These are phyloP conservation scores for Xylocopa sonorina DNA, from an alignment of 1,140 invertebrate species.

Conservation along the genomic window DNA sequence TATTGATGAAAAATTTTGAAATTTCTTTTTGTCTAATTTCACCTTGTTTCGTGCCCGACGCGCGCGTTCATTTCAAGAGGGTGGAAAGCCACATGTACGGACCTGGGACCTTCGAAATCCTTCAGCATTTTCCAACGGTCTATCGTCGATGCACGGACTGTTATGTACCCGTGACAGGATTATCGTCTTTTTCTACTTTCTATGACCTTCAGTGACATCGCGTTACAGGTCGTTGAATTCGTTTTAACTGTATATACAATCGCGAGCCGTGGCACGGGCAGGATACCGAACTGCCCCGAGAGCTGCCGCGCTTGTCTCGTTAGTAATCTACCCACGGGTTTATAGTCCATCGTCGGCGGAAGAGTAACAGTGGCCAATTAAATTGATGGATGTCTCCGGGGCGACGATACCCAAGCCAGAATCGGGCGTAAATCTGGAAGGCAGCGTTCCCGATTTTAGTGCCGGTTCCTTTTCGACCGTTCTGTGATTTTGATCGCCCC, in stretches of 20 bases:
- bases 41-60: too few species aligned
- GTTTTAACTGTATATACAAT: slow-evolving; percentile 81
- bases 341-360: slow-evolving; percentile 82
- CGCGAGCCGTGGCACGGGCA: slow-evolving; percentile 54
- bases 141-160: too few species aligned
- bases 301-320: slow-evolving; percentile 76
- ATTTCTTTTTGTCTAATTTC: too few species aligned
- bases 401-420: slow-evolving; percentile 73
- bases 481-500: slow-evolving; percentile 13
- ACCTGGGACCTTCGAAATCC: too few species aligned
- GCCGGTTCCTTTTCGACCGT: background rate
- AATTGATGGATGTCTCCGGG: slow-evolving; percentile 81
- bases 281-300: slow-evolving; percentile 75
- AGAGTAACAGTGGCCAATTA: slow-evolving; percentile 83
- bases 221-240: too few species aligned
- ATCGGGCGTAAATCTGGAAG: slow-evolving; percentile 56
- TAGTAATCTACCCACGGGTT: slow-evolving; percentile 78
- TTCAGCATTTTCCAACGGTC: too few species aligned
- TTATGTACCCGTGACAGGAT: too few species aligned
- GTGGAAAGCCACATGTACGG: too few species aligned
- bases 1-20: too few species aligned
- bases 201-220: too few species aligned
- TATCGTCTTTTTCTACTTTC: too few species aligned
- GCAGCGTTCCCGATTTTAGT: slow-evolving; percentile 13
- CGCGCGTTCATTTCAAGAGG: slow-evolving; percentile 38